Percentiles rank a stretch among this genome's conserved stretches.
phyloP scores from a whole-genome alignment of 2,113 vertebrate genomes.

The Choloepus hoffmanni region DNA sequence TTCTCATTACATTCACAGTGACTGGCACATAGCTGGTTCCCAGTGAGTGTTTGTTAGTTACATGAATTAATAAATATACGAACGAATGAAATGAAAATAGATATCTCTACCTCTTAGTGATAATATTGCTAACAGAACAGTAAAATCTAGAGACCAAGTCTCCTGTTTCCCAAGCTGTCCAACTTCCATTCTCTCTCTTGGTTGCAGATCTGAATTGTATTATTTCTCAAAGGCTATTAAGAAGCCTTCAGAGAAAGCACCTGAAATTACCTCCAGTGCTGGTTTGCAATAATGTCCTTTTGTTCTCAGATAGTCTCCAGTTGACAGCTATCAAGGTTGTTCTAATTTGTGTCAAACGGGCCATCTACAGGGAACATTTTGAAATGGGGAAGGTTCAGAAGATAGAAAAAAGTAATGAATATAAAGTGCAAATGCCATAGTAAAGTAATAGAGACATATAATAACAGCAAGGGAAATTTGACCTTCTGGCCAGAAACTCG shows the following conservation, averaged over 20 bases:
- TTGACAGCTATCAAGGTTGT: constrained; percentile 84
- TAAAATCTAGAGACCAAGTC: constrained; percentile 77
- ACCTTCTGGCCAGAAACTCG: constrained; percentile 90
- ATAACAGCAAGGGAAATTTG: constrained; percentile 90
- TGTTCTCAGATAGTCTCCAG: constrained; percentile 82
- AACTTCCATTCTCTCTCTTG: constrained; percentile 79
- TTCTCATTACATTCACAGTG: neutral
- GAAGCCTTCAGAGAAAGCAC: constrained; percentile 84
- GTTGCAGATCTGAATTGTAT: constrained; percentile 81
- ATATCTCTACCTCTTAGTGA: constrained; percentile 76
- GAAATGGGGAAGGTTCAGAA: constrained; percentile 84
- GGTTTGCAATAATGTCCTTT: constrained; percentile 82
- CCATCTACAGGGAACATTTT: constrained; percentile 87
- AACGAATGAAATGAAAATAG: constrained; percentile 36
- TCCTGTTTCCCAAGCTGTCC: constrained; percentile 81
- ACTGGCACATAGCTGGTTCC: constrained; percentile 63
- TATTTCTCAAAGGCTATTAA: constrained; percentile 86
- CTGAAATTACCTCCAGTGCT: constrained; percentile 84
- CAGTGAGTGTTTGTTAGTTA: constrained; percentile 60
- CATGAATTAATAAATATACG: constrained; percentile 57
- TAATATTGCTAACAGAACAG: constrained; percentile 82
- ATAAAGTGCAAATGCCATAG: constrained; percentile 88
- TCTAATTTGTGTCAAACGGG: constrained; percentile 87
- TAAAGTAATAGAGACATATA: constrained; percentile 89
- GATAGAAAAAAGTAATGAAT: constrained; percentile 87